Evolutionary conservation across 2,888 invertebrate species (phyloP), one percentile per base, ranked within the genome.

Genomic region (Machimus atricapillus): DNA sequence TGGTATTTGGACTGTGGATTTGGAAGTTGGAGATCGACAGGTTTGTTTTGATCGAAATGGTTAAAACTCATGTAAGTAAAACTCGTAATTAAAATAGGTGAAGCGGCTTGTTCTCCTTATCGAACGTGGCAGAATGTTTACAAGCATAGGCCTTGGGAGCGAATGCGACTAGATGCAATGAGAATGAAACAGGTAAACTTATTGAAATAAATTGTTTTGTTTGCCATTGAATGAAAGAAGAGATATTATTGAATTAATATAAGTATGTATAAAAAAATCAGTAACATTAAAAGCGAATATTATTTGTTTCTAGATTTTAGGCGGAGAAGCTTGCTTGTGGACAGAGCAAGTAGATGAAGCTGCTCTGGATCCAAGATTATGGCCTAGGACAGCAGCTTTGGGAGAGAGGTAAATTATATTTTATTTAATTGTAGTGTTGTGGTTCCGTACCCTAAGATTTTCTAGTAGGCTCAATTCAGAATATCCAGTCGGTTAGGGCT

Each of bases 1-100:
- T 97, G 97, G 96, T 97, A 97, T 92, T 93, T 97, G 89, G 97
- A 97, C 91, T 97, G 97, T 91, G 97, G 97, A 1, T 97, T 96
- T 91, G 97, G 97, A 0, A 95, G 95, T 89, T 97, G 97, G 97
- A 94, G 97, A 34, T 96, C 96, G 90, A 95, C 95, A 40, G 93
- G 93, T 87, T 31, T 56, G 19, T 58, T 46, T 46, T 34, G 40
- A 52, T 56, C 6, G 34, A 8, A 82, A 56, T 19, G 40, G 9
- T 40, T 66, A 40, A 1, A 19, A 16, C 7, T 81, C 16, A 46
- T 52, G 16, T 5, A 52, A 52, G 5, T 52, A 52, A 52, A n/a
- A 52, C 4, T 52, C 19, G 7, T 52, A 23, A 12, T 66, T 8
- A 19, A 19, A 58, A 4, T 46, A 90, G 96, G 96, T 1, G 96